phyloP scores from a whole-genome alignment of 2,113 vertebrate genomes.

The Leptobrachium leishanense region DNA sequence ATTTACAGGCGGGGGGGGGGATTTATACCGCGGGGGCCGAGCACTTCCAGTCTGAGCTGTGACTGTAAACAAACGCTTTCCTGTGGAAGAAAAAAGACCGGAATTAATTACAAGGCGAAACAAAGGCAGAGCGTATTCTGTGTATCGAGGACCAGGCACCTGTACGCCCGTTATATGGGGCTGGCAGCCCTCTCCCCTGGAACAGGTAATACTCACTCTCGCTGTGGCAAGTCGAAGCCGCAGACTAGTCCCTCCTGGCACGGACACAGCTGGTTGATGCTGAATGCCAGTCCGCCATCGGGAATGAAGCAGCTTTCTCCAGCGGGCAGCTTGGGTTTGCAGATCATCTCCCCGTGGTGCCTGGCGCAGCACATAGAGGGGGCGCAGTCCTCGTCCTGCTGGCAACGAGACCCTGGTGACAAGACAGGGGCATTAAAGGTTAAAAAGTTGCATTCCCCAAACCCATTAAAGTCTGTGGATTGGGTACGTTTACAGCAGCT shows the following conservation, averaged over 20 bases:
- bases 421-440: no score
- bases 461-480: no score
- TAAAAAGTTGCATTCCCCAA: no score
- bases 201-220: slow-evolving; percentile 69
- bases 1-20: slow-evolving; percentile 54
- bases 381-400: slow-evolving; percentile 74
- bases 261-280: slow-evolving; percentile 83
- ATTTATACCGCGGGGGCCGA: slow-evolving; percentile 61
- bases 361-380: slow-evolving; percentile 75
- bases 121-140: not conserved
- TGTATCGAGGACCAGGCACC: not conserved
- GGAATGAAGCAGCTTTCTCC: slow-evolving; percentile 76
- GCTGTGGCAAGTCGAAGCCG: slow-evolving; percentile 50
- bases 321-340: slow-evolving; percentile 67
- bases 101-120: not conserved
- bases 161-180: not conserved
- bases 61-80: slow-evolving; percentile 68
- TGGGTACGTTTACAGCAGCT: no score
- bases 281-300: slow-evolving; percentile 79
- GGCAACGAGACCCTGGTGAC: slow-evolving; percentile 74
- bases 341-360: slow-evolving; percentile 80
- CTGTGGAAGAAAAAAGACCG: slow-evolving; percentile 57
- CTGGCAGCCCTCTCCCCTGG: not conserved
- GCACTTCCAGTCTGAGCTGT: slow-evolving; percentile 70
- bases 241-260: slow-evolving; percentile 80